Conservation (phyloP, 2,888 invertebrate genomes). For the Acanthococcus lagerstroemiae region DNA sequence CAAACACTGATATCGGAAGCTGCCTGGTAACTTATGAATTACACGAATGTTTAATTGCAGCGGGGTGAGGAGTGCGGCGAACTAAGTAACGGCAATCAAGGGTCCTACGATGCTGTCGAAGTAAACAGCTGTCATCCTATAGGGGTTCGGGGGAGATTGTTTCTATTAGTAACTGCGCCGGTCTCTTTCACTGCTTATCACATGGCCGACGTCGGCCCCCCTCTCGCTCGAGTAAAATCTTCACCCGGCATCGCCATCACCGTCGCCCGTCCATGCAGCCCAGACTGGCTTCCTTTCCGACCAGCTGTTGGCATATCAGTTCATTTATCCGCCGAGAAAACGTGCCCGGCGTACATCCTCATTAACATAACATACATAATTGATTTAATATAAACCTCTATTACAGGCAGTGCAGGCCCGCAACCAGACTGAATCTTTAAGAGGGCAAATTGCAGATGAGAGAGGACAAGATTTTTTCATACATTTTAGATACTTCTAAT, state of each 20-base stretch:
- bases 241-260: too few relatives aligned
- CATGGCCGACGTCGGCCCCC: conserved; percentile 5
- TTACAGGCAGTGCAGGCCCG: too few relatives aligned
- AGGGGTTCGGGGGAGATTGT: conserved; percentile 2
- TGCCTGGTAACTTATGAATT: too few relatives aligned
- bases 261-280: not conserved
- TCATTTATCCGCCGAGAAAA: too few relatives aligned
- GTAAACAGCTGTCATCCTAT: conserved; percentile 17
- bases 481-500: too few relatives aligned
- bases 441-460: too few relatives aligned
- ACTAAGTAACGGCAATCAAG: conserved; percentile 15
- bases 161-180: conserved; percentile 18
- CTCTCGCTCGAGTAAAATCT: not conserved
- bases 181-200: conserved; percentile 16
- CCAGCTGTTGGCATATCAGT: too few relatives aligned
- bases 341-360: not conserved
- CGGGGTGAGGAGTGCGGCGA: conserved; percentile 10
- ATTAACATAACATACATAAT: not conserved
- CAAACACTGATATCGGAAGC: too few relatives aligned
- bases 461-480: too few relatives aligned
- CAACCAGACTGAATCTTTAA: too few relatives aligned
- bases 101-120: conserved; percentile 2
- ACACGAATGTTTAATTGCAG: conserved; percentile 18
- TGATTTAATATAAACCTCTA: too few relatives aligned
- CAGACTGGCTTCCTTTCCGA: not conserved